These are phyloP conservation scores for Diplodus sargus DNA, from an alignment of 2,797 vertebrate species.

Conservation along the genomic window DNA sequence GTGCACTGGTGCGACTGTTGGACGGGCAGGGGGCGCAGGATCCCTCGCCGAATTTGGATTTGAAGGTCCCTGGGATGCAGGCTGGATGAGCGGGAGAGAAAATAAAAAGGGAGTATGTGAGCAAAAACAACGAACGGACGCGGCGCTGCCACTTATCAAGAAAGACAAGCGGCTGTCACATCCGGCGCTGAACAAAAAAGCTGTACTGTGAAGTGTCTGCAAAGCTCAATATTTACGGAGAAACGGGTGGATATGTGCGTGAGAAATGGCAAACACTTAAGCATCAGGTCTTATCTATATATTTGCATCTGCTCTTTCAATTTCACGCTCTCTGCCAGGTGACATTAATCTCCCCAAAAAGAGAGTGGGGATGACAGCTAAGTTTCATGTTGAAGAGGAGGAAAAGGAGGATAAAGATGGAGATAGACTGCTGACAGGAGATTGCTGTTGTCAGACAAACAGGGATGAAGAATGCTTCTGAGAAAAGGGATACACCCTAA, in stretches of 20 bases:
- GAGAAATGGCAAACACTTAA: conserved; percentile 47
- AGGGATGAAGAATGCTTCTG: conserved; percentile 73
- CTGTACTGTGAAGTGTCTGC: conserved; percentile 33
- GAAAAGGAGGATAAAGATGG: conserved; percentile 66
- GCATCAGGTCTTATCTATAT: conserved; percentile 65
- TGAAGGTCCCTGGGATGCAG: conserved; percentile 92
- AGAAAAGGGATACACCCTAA: conserved; percentile 74
- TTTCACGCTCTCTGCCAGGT: conserved; percentile 48
- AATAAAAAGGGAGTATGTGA: conserved; percentile 48
- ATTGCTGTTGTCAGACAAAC: conserved; percentile 82
- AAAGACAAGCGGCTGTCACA: conserved; percentile 60
- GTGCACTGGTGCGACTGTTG: conserved; percentile 91
- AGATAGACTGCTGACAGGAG: conserved; percentile 79
- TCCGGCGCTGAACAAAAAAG: conserved; percentile 50
- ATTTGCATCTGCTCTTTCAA: conserved; percentile 67
- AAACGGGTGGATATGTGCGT: conserved; percentile 21
- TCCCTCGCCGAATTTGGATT: conserved; percentile 94
- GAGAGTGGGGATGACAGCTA: conserved; percentile 63
- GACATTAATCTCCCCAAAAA: conserved; percentile 75
- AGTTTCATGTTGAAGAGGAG: conserved; percentile 72
- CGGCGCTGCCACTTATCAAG: conserved; percentile 52
- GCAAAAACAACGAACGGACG: conserved; percentile 9
- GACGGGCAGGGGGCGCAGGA: conserved; percentile 91
- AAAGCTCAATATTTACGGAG: conserved; percentile 39
- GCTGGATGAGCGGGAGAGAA: conserved; percentile 79